A percentile compares a stretch with the other conserved stretches of the same genome.
Conservation (phyloP, 2,888 invertebrate species). For the Saturnia japonica region DNA sequence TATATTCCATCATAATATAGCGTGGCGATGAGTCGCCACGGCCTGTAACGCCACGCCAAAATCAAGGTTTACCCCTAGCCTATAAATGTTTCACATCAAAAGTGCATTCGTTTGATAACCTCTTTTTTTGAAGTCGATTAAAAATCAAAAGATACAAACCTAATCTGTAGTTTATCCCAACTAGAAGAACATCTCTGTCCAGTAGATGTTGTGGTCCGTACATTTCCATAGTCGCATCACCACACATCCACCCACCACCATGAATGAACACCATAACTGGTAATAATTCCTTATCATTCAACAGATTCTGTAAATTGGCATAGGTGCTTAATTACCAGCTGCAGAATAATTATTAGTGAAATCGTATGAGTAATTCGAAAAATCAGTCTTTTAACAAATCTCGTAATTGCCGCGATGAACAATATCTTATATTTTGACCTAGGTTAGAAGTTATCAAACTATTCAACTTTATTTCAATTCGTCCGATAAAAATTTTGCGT, state of each 20-base stretch:
- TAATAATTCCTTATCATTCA: slow-evolving; percentile 43
- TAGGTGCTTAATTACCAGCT: neutral
- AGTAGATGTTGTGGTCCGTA: slow-evolving; percentile 87
- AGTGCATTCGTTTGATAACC: no score
- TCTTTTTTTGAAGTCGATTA: no score
- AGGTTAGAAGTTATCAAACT: neutral
- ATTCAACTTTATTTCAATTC: neutral
- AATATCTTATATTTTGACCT: neutral
- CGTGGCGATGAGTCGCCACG: no score
- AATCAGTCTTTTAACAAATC: neutral
- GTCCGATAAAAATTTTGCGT: no score
- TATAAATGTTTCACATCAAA: no score
- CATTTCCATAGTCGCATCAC: slow-evolving; percentile 84
- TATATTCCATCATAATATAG: no score
- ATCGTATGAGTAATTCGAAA: neutral
- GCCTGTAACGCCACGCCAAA: no score
- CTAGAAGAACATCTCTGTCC: slow-evolving; percentile 86
- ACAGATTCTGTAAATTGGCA: slow-evolving; percentile 41
- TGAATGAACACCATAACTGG: slow-evolving; percentile 90
- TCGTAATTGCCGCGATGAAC: neutral
- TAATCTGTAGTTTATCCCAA: slow-evolving; percentile 86
- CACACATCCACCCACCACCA: slow-evolving; percentile 89
- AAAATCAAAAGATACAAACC: slow-evolving; percentile 56
- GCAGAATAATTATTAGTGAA: neutral
- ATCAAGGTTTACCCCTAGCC: no score